These are phyloP conservation scores for Antrozous pallidus DNA, from an alignment of 2,797 vertebrate species.

Conservation along the genomic window DNA sequence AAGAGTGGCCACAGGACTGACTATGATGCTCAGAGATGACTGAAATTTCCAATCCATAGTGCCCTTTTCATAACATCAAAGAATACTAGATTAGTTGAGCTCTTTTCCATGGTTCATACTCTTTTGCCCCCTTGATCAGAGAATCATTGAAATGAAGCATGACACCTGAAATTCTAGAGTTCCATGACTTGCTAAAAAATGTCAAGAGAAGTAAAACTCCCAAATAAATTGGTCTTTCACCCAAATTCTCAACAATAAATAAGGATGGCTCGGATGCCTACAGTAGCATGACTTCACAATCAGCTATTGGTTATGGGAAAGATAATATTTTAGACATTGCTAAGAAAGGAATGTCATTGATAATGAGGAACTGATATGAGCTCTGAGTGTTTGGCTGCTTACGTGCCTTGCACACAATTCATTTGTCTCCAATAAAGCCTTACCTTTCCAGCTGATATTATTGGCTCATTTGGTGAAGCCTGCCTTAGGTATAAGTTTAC, in stretches of 20 bases:
- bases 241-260: not conserved
- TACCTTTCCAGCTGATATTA: not conserved
- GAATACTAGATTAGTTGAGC: not conserved
- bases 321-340: not conserved
- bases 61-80: not conserved
- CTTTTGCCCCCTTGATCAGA: not conserved
- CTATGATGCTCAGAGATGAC: not conserved
- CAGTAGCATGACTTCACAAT: not conserved
- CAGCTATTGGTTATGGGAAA: not conserved
- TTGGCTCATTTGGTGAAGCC: not conserved
- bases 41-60: not conserved
- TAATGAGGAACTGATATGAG: not conserved
- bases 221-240: not conserved
- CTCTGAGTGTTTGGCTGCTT: not conserved
- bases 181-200: not conserved
- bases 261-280: not conserved
- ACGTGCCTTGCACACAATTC: not conserved
- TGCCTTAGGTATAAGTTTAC: not conserved
- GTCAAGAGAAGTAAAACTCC: not conserved
- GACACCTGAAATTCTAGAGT: not conserved
- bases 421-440: not conserved
- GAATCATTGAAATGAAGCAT: conserved; percentile 3
- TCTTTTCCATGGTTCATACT: not conserved
- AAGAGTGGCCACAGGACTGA: not conserved
- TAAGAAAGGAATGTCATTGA: conserved; percentile 28